A percentile compares a stretch with the other conserved stretches of the same genome.
phyloP scores from a whole-genome alignment of 2,888 invertebrate species.

The Brenthis ino region DNA sequence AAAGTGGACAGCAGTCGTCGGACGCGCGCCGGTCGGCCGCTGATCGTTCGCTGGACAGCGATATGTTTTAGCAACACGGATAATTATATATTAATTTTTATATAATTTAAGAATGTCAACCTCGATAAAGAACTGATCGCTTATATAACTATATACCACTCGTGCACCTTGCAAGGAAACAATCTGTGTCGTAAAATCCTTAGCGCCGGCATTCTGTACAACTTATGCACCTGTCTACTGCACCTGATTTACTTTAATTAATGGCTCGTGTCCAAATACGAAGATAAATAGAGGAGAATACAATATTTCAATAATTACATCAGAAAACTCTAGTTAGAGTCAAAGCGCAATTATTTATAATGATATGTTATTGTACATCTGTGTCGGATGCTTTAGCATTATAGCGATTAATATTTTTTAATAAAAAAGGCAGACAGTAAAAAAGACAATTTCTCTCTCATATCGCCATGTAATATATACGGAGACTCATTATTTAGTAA shows the following conservation, averaged over 20 bases:
- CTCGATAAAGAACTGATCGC: background rate
- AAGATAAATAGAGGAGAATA: background rate
- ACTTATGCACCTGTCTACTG: conserved; percentile 10
- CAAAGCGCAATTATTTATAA: background rate
- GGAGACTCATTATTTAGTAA: conserved; percentile 28
- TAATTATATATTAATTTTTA: conserved; percentile 16
- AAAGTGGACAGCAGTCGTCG: conserved; percentile 12
- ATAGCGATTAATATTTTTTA: conserved; percentile 2
- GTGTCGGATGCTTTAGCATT: conserved; percentile 1
- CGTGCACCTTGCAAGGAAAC: conserved; percentile 5
- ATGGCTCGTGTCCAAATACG: conserved; percentile 4
- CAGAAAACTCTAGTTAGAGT: background rate
- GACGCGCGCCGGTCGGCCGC: background rate
- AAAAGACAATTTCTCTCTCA: conserved; percentile 1
- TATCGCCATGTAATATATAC: conserved; percentile 16
- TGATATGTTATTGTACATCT: background rate
- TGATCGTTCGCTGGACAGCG: background rate
- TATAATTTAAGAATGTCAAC: conserved; percentile 8
- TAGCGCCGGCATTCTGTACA: conserved; percentile 9
- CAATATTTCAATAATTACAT: background rate
- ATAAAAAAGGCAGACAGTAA: background rate
- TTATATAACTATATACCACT: background rate
- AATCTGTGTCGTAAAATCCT: conserved; percentile 9
- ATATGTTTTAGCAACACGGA: conserved; percentile 7
- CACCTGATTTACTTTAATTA: conserved; percentile 13